Evolutionary conservation across 2,888 invertebrate genomes (phyloP).

Genomic region (Drosophila atripex): DNA sequence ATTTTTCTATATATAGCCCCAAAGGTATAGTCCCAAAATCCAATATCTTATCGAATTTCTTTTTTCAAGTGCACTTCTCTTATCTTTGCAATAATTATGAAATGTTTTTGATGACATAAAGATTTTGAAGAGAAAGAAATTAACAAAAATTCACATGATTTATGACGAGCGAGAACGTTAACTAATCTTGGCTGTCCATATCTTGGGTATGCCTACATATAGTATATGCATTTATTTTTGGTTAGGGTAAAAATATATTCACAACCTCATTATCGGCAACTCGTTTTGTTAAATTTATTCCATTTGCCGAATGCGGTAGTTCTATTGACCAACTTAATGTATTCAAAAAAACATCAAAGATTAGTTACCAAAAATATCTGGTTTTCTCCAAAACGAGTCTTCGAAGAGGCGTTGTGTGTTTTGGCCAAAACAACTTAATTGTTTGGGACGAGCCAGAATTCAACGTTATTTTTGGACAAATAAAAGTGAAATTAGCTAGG

Average conservation of each 20-base stretch:
- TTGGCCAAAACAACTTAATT: conserved; percentile 37
- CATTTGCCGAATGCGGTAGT: conserved; percentile 30
- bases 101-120: conserved; percentile 14
- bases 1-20: not conserved
- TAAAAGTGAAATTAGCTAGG: not conserved
- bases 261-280: conserved; percentile 38
- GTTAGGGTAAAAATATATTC: conserved; percentile 18
- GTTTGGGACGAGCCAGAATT: not conserved
- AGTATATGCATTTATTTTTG: conserved; percentile 48
- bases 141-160: conserved; percentile 33
- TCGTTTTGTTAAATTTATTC: conserved; percentile 46
- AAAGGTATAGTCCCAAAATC: not conserved
- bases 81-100: conserved; percentile 18
- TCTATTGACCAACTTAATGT: conserved; percentile 18
- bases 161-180: conserved; percentile 34
- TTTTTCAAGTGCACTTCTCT: conserved; percentile 26
- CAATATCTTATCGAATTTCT: conserved; percentile 12
- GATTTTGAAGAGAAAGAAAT: not conserved
- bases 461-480: not conserved
- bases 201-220: not conserved
- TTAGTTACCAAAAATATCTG: conserved; percentile 29
- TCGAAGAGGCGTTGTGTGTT: conserved; percentile 12
- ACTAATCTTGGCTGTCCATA: conserved; percentile 30
- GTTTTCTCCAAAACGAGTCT: conserved; percentile 18
- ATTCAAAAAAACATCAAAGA: conserved; percentile 11